Conservation (phyloP, 2,797 vertebrate species). For the Aythya fuligula region DNA sequence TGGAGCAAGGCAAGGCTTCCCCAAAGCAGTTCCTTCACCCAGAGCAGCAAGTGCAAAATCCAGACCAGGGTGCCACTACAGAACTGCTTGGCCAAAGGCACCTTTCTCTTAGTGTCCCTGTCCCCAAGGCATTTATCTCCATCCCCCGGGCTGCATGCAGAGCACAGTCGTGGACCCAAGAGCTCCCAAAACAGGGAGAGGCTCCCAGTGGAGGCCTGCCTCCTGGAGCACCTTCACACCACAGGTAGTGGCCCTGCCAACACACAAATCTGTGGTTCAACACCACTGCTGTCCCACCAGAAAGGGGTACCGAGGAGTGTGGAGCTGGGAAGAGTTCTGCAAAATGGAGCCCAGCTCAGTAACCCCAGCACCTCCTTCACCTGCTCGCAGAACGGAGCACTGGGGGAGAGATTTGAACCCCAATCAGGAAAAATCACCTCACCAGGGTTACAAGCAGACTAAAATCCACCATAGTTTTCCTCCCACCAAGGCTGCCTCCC, state of each 20-base stretch:
- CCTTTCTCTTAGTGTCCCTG: background rate
- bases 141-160: accelerated
- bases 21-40: background rate
- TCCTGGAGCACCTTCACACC: too few species aligned
- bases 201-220: background rate
- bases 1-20: background rate
- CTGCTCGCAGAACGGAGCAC: background rate
- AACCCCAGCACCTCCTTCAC: accelerated
- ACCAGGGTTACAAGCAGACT: background rate
- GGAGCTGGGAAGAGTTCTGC: background rate
- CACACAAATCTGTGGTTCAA: background rate
- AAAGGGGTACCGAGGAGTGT: background rate
- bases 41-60: background rate
- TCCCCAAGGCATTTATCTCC: background rate
- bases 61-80: background rate
- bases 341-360: background rate
- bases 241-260: background rate
- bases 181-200: background rate
- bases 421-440: background rate
- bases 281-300: background rate
- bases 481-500: background rate
- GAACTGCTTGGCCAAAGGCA: background rate
- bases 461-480: background rate
- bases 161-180: background rate
- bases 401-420: background rate